Evolutionary conservation across 2,888 invertebrate genomes (phyloP).

Genomic region (Carcina quercana): DNA sequence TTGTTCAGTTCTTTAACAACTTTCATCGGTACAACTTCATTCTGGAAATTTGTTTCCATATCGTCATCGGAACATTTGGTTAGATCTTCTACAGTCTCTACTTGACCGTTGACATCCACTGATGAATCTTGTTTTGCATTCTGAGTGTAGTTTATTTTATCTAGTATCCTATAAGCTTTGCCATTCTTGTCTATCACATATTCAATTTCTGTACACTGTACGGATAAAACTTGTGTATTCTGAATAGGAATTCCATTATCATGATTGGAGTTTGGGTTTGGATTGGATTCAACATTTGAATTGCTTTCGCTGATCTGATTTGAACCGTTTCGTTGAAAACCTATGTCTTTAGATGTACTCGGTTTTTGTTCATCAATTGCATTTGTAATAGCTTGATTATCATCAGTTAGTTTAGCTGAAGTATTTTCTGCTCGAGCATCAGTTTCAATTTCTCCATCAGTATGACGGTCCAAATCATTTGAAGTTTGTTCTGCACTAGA

Average conservation of each 20-base stretch:
- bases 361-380: no score
- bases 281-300: neutral
- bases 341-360: no score
- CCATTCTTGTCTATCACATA: slow-evolving; percentile 6
- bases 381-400: slow-evolving; percentile 4
- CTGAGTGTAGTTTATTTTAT: no score
- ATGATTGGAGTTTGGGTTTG: neutral
- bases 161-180: neutral
- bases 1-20: slow-evolving; percentile 50
- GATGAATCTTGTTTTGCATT: no score
- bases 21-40: slow-evolving; percentile 45
- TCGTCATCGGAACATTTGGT: no score
- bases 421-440: no score
- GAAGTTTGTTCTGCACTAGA: no score
- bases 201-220: slow-evolving; percentile 2
- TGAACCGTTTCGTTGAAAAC: no score
- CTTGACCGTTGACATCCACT: no score
- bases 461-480: no score
- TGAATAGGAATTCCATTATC: neutral
- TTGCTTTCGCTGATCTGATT: neutral
- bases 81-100: slow-evolving; percentile 6
- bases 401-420: slow-evolving; percentile 2
- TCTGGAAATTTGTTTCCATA: slow-evolving; percentile 16
- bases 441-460: no score
- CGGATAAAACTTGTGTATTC: neutral